These are phyloP conservation scores for Lamprologus callipterus DNA, from an alignment of 2,113 vertebrate genomes.

Conservation along the genomic window DNA sequence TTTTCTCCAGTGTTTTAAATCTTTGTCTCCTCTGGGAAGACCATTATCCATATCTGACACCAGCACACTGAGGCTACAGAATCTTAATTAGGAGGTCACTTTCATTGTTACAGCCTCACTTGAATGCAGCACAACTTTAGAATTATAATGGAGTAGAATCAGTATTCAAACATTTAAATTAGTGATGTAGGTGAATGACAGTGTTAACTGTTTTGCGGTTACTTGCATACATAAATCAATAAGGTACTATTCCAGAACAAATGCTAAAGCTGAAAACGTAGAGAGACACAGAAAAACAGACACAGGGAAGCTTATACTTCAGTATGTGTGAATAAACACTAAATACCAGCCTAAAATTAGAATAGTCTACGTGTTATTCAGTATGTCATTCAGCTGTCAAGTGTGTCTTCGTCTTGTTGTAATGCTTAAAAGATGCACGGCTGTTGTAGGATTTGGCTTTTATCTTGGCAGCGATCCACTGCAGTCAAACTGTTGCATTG, in stretches of 20 bases:
- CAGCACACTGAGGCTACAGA: neutral
- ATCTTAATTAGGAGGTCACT: neutral
- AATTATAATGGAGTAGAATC: neutral
- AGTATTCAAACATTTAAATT: neutral
- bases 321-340: neutral
- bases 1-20: neutral
- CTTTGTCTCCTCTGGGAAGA: neutral
- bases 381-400: neutral
- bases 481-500: conserved; percentile 70
- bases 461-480: conserved; percentile 45
- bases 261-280: neutral
- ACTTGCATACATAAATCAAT: neutral
- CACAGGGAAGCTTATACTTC: neutral
- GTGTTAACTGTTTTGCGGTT: neutral
- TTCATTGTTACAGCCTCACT: neutral
- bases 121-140: neutral
- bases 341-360: neutral
- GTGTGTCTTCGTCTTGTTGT: neutral
- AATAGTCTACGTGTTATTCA: neutral
- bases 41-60: neutral
- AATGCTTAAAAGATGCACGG: neutral
- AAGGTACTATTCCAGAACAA: neutral
- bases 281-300: neutral
- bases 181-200: neutral
- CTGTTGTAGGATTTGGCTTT: conserved; percentile 12